Evolutionary conservation across 2,888 invertebrate species (phyloP).

Genomic region (Mesopsocus fuscifrons): DNA sequence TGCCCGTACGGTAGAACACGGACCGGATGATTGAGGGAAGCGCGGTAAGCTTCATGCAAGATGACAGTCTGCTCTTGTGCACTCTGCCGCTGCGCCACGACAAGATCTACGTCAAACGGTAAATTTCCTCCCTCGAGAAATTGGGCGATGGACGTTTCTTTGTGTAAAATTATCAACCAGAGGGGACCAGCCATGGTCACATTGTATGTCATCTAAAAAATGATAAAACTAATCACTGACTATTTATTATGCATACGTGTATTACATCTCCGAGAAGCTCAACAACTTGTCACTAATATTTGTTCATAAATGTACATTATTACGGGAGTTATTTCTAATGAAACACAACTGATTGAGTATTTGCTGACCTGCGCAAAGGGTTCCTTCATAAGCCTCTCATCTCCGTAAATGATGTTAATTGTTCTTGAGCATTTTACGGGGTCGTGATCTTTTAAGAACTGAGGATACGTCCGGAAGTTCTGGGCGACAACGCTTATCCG

Average conservation of each 20-base stretch:
- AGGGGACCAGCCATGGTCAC: constrained; percentile 1
- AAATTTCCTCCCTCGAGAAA: background rate
- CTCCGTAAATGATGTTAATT: background rate
- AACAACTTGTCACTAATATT: background rate
- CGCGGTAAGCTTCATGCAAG: constrained; percentile 1
- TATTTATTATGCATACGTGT: background rate
- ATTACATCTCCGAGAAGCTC: background rate
- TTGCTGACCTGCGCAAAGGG: background rate
- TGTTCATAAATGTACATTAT: background rate
- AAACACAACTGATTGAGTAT: background rate
- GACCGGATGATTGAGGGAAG: background rate
- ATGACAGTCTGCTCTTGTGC: background rate
- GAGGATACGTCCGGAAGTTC: background rate
- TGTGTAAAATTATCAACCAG: background rate
- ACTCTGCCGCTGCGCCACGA: background rate
- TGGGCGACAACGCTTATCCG: background rate
- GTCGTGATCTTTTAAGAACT: background rate
- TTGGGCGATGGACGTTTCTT: background rate
- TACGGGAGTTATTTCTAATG: background rate
- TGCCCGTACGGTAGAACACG: background rate
- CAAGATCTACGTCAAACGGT: constrained; percentile 1
- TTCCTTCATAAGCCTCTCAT: background rate
- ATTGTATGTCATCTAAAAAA: background rate
- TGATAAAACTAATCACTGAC: background rate
- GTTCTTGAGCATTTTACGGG: background rate